Base-by-base conservation (phyloP, 2,888 invertebrate genomes). In the Coecobrya sp. region DNA sequence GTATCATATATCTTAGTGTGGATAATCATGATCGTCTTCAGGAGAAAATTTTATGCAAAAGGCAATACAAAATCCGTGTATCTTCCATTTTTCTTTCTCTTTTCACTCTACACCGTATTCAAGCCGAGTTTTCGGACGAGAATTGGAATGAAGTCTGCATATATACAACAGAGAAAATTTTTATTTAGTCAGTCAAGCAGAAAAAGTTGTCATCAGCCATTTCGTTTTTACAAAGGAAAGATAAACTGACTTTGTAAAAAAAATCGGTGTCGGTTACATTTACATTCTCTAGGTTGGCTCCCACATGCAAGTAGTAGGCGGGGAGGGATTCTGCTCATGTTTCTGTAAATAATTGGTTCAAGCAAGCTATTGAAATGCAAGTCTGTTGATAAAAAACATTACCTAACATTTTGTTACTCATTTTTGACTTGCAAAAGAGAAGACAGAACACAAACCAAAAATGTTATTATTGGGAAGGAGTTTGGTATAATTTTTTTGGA, bases 151-250 rank as follows among this genome's bases (percentile, higher is more conserved):
- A 4, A 36, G 25, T 45, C 45, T 52, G 76, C 55, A 45, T 22
- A 52, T 52, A 13, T 36, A 70, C 0, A 45, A 55, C 30, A 25
- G 5, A 62, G 62, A 55, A 82, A 30, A 2, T 10, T 52, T 62
- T 62, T 62, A 62, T n/a, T 79, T 49, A 52, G 76, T 25, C 49
- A 76, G 52, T 59, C 36, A 82, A 22, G 59, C 82, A 22, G 45
- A 82, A 62, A 62, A 82, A 59, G 16, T 62, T 62, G 82, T 82
- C 82, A 59, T 22, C 82, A 82, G n/a, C 36, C 82, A 62, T 82
- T 82, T 82, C 59, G 36, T 42, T 82, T 62, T 36, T 19, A 82
- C 59, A 82, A 59, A 62, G 36, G 19, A 59, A 62, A 25, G 30
- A 45, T 76, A 30, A 52, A 27, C 25, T 76, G 16, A 49, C 79